These are phyloP conservation scores for Apamea anceps DNA, from an alignment of 2,888 invertebrate genomes.

Conservation along the genomic window DNA sequence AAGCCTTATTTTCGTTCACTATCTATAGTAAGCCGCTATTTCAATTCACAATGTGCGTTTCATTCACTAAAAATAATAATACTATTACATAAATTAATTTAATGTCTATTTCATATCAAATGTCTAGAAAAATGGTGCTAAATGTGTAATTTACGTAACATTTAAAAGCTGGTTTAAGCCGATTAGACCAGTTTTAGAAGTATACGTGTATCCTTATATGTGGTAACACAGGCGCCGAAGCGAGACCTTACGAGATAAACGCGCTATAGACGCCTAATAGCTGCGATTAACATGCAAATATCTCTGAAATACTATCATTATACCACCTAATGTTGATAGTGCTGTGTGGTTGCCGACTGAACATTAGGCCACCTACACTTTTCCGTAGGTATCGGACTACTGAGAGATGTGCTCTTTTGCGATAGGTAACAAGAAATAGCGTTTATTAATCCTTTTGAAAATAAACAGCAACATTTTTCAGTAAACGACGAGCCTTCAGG, in stretches of 20 bases:
- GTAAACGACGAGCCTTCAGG: neutral
- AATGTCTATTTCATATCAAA: conserved; percentile 41
- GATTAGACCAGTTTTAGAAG: conserved; percentile 71
- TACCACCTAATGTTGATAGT: conserved; percentile 33
- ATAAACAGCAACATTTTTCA: neutral
- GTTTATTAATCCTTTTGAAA: neutral
- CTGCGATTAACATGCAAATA: conserved; percentile 72
- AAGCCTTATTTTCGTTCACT: conserved; percentile 32
- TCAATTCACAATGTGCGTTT: conserved; percentile 8
- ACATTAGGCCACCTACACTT: neutral
- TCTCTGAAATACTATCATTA: conserved; percentile 59
- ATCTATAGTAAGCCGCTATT: conserved; percentile 4
- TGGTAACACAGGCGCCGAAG: conserved; percentile 62
- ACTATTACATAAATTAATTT: conserved; percentile 30
- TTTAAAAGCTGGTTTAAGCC: conserved; percentile 67
- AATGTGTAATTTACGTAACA: conserved; percentile 61
- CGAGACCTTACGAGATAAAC: conserved; percentile 71
- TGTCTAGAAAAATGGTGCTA: conserved; percentile 61
- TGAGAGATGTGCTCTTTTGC: neutral
- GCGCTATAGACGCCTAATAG: conserved; percentile 67
- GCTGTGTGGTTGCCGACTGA: conserved; percentile 1
- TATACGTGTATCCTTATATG: conserved; percentile 68
- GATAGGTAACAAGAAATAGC: neutral
- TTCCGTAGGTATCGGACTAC: neutral
- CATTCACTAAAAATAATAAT: conserved; percentile 35